These are phyloP conservation scores for Anisognathus igniventris DNA, from an alignment of 2,797 vertebrate genomes.

Conservation along the genomic window DNA sequence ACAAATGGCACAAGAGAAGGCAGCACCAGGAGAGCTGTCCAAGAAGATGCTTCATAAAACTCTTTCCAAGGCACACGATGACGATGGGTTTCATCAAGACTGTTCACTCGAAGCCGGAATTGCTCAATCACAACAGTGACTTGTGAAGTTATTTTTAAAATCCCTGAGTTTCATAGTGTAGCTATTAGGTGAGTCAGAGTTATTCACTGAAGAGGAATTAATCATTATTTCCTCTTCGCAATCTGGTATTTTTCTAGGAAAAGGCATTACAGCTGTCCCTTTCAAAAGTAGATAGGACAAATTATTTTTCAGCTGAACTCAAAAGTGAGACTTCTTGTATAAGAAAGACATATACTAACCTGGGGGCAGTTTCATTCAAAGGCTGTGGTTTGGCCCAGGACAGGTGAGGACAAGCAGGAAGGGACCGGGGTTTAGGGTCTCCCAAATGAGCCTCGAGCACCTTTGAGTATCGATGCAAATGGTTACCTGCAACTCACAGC, in stretches of 20 bases:
- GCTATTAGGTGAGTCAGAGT: not conserved
- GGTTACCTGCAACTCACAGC: constrained; percentile 82
- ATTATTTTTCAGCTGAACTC: not conserved
- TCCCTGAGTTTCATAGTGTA: not conserved
- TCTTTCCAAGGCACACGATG: not conserved
- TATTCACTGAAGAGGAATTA: not conserved
- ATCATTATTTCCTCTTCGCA: not conserved
- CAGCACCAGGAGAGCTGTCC: not conserved
- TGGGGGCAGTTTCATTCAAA: constrained; percentile 94
- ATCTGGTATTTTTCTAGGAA: not conserved
- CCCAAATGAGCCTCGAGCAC: constrained; percentile 93
- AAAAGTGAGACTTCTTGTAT: not conserved
- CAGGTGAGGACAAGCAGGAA: constrained; percentile 95
- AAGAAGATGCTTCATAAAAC: not conserved
- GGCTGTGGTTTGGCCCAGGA: constrained; percentile 98
- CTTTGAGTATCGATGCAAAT: constrained; percentile 97
- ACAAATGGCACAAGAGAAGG: not conserved
- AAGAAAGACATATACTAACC: constrained; percentile 71
- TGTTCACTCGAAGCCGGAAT: not conserved
- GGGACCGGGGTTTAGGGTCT: constrained; percentile 90
- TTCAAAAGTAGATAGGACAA: not conserved
- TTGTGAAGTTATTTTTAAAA: not conserved
- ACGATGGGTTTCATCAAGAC: not conserved
- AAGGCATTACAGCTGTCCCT: not conserved
- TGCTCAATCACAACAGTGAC: not conserved